Evolutionary conservation across 2,888 invertebrate species (phyloP).

Genomic region (Charanyca ferruginea): DNA sequence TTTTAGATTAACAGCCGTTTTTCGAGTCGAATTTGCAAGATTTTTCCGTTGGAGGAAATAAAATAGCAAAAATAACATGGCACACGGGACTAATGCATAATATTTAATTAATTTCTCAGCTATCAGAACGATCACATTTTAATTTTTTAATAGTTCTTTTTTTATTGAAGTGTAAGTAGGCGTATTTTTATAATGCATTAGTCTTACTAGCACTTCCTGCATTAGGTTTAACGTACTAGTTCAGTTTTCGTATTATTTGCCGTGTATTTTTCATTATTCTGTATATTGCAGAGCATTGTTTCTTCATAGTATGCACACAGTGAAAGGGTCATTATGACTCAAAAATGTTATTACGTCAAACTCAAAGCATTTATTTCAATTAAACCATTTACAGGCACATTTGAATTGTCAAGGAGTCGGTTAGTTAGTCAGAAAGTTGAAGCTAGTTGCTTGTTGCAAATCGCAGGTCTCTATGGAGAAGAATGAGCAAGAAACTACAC

Average conservation of each 20-base stretch:
- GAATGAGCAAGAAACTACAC: no score
- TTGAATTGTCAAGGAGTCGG: no score
- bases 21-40: constrained; percentile 35
- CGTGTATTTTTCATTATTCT: constrained; percentile 80
- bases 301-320: no score
- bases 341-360: no score
- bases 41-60: constrained; percentile 35
- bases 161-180: constrained; percentile 39
- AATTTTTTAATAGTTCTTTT: constrained; percentile 43
- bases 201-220: constrained; percentile 63
- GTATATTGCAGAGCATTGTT: constrained; percentile 88
- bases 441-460: no score
- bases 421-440: no score
- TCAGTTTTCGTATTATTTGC: constrained; percentile 70
- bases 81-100: constrained; percentile 63
- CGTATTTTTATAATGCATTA: constrained; percentile 62
- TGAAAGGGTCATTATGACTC: no score
- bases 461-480: no score
- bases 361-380: no score
- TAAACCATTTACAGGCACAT: no score
- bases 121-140: constrained; percentile 66
- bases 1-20: constrained; percentile 1
- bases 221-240: constrained; percentile 71
- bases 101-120: constrained; percentile 50
- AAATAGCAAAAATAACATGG: constrained; percentile 17